Evolutionary conservation across 2,797 vertebrate genomes (phyloP).

Genomic region (Mustela erminea): DNA sequence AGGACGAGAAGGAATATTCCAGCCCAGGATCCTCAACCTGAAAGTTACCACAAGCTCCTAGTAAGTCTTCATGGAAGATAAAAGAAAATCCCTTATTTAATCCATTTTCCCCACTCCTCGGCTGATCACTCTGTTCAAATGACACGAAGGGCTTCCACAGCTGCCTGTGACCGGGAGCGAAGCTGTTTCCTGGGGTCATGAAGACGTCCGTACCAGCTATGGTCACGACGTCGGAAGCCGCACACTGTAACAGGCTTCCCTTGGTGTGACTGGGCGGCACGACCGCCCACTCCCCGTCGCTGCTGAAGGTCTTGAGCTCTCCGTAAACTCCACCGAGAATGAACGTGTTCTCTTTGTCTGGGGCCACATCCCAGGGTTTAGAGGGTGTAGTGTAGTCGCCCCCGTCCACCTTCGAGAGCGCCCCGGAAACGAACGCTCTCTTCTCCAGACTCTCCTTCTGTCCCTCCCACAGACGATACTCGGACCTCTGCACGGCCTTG

Average conservation of each 20-base stretch:
- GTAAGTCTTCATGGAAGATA: conserved; percentile 99
- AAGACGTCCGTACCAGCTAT: conserved; percentile 98
- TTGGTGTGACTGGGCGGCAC: conserved; percentile 92
- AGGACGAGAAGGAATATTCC: conserved; percentile 97
- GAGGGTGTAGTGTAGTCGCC: conserved; percentile 98
- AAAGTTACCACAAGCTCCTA: conserved; percentile 96
- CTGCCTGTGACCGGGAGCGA: conserved; percentile 96
- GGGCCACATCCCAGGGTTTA: conserved; percentile 95
- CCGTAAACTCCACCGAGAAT: conserved; percentile 99
- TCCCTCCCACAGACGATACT: conserved; percentile 98
- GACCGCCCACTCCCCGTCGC: conserved; percentile 96
- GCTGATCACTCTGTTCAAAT: conserved; percentile 95
- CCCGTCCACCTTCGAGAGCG: conserved; percentile 92
- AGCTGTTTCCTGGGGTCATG: conserved; percentile 96
- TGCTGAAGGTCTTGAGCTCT: conserved; percentile 95
- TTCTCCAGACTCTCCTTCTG: conserved; percentile 93
- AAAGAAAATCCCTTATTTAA: conserved; percentile 98
- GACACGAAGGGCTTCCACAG: conserved; percentile 97
- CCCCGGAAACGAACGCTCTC: conserved; percentile 91
- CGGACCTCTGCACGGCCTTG: conserved; percentile 97
- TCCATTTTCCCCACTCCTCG: conserved; percentile 92
- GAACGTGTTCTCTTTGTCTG: conserved; percentile 95
- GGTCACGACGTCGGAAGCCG: conserved; percentile 96
- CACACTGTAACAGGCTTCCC: conserved; percentile 94
- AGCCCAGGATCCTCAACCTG: conserved; percentile 95